Percentiles rank a stretch among this genome's conserved stretches.
phyloP scores from a whole-genome alignment of 2,113 vertebrate species.

The Tragulus kanchil region DNA sequence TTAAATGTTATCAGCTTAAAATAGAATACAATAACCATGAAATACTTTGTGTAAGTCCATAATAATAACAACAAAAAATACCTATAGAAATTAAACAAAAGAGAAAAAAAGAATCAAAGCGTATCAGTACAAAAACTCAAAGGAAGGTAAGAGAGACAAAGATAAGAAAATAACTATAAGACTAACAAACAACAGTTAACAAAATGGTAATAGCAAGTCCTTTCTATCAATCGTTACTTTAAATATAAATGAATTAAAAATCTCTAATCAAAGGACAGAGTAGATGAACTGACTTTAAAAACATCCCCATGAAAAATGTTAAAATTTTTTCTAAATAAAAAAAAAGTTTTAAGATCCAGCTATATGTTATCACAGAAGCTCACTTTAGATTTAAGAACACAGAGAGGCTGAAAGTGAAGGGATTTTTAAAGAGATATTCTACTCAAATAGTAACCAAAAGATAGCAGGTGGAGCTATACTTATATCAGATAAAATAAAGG shows the following conservation, averaged over 20 bases:
- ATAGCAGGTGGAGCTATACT: not conserved
- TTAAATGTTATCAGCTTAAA: not conserved
- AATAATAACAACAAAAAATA: not conserved
- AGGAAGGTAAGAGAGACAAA: not conserved
- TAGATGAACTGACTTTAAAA: not conserved
- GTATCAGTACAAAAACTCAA: not conserved
- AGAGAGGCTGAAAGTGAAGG: not conserved
- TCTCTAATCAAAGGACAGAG: not conserved
- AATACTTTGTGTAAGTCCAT: not conserved
- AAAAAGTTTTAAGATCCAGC: not conserved
- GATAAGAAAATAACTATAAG: not conserved
- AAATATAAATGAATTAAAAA: not conserved
- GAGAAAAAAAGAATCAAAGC: not conserved
- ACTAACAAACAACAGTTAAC: not conserved
- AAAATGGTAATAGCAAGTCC: not conserved
- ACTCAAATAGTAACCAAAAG: not conserved
- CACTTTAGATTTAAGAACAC: not conserved
- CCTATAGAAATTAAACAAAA: not conserved
- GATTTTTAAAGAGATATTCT: not conserved
- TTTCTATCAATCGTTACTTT: not conserved
- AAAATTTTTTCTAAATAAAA: not conserved
- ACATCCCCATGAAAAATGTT: not conserved
- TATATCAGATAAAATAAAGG: not conserved
- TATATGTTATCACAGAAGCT: not conserved
- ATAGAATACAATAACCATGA: not conserved